Evolutionary conservation across 2,113 vertebrate genomes (phyloP), one percentile per base, ranked within the genome.

Genomic region (Sakesphorus luctuosus): DNA sequence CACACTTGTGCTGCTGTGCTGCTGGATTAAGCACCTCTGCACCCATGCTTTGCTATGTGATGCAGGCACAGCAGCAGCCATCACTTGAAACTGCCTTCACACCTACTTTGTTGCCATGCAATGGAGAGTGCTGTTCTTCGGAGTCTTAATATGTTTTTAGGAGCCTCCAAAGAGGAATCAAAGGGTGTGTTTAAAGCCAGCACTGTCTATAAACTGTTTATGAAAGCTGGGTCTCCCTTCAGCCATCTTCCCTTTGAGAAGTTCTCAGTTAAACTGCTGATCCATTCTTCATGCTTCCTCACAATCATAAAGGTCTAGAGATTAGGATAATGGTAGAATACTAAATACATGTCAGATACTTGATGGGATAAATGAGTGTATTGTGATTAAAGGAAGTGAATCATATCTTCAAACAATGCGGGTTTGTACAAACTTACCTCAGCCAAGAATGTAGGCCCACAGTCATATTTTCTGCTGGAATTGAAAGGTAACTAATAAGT

Each of bases 371-470:
- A 89, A 84, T 83, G 53, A 78, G 47, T 9, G 63, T 84, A 25
- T 72, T 87, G 36, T 93, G 67, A 83, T 75, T 89, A 91, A 91
- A 93, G 50, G 62, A 58, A 68, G 55, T 92, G 76, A 83, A 86
- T 89, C 16, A 10, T 88, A 81, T 86, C 55, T 84, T 85, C 72
- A 90, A 46, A 83, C 73, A 44, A 29, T 31, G 26, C 80, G 85
- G 40, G 77, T 89, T 82, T 95, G 44, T 83, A 69, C 66, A 76
- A 85, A 76, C 28, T 87, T 89, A 69, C n/a, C 55, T 79, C 55
- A 71, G 36, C 35, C 47, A 86, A 53, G 52, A 89, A 75, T 63
- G 40, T 72, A 78, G 65, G 69, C n/a, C 15, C 49, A 72, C 19
- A 4, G 31, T 90, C 46, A 67, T 62, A 33, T 87, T 94, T 95